Percentiles rank a stretch among this genome's conserved stretches.
These are phyloP conservation scores for Ennomos quercinarius DNA, from an alignment of 2,888 invertebrate species.

Conservation along the genomic window DNA sequence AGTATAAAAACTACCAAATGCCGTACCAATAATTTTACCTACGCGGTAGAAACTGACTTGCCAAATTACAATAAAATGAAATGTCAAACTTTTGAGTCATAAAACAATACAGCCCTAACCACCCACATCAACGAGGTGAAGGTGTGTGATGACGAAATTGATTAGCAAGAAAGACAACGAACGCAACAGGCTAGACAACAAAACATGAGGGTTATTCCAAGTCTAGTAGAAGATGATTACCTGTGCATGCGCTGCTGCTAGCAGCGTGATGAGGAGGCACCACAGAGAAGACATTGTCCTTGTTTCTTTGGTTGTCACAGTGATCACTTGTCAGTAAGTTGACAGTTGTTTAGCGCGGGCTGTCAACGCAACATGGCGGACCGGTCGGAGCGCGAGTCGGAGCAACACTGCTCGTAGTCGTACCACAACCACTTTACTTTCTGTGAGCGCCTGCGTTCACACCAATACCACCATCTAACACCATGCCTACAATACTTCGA, in stretches of 20 bases:
- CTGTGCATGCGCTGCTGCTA: slow-evolving; percentile 66
- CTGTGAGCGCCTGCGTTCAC: slow-evolving; percentile 70
- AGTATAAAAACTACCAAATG: slow-evolving; percentile 29
- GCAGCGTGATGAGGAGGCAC: slow-evolving; percentile 62
- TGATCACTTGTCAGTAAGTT: slow-evolving; percentile 44
- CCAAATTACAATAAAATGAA: slow-evolving; percentile 10
- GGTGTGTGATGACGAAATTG: slow-evolving; percentile 43
- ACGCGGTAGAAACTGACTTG: slow-evolving; percentile 3
- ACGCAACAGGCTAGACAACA: slow-evolving; percentile 37
- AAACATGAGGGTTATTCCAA: slow-evolving; percentile 32
- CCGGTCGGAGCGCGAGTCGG: slow-evolving; percentile 69
- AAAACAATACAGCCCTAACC: slow-evolving; percentile 31
- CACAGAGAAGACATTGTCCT: slow-evolving; percentile 69
- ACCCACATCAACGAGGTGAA: slow-evolving; percentile 38
- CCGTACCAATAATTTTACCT: slow-evolving; percentile 11
- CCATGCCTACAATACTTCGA: no score
- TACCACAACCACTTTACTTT: slow-evolving; percentile 77
- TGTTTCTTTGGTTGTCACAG: slow-evolving; percentile 45
- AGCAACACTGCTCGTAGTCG: slow-evolving; percentile 69
- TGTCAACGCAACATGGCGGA: slow-evolving; percentile 72
- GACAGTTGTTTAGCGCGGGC: slow-evolving; percentile 48
- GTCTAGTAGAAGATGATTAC: slow-evolving; percentile 47
- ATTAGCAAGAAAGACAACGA: slow-evolving; percentile 42
- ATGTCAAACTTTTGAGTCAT: slow-evolving; percentile 30
- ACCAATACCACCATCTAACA: slow-evolving; percentile 36